A percentile compares a stretch with the other conserved stretches of the same genome.
Evolutionary conservation across 1,140 invertebrate genomes (phyloP).

Genomic region (Neodiprion virginianus): DNA sequence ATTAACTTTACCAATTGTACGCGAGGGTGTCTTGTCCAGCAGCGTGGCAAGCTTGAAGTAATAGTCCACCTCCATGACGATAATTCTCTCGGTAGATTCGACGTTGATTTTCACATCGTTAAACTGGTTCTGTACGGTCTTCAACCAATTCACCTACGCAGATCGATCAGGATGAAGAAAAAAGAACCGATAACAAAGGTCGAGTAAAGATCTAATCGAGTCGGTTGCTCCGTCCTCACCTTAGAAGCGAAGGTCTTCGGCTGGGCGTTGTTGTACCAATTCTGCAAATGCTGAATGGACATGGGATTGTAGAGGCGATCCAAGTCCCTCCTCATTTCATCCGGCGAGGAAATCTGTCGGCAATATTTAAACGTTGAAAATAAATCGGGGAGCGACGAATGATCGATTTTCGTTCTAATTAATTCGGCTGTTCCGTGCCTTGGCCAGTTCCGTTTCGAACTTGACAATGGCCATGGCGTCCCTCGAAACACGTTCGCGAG

Average conservation of each 20-base stretch:
- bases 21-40: slow-evolving; percentile 34
- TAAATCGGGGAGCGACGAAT: not conserved
- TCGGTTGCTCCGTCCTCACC: not conserved
- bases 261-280: not conserved
- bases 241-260: not conserved
- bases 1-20: slow-evolving; percentile 33
- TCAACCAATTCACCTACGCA: slow-evolving; percentile 41
- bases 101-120: slow-evolving; percentile 29
- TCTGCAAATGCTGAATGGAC: not conserved
- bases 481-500: not conserved
- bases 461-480: not conserved
- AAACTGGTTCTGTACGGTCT: slow-evolving; percentile 33
- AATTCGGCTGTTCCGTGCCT: not conserved
- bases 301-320: not conserved
- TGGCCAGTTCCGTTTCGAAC: not conserved
- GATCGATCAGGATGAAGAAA: not conserved
- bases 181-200: not conserved
- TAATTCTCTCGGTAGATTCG: slow-evolving; percentile 35
- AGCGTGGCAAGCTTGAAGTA: slow-evolving; percentile 37
- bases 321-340: slow-evolving; percentile 1
- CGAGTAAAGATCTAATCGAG: not conserved
- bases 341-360: not conserved
- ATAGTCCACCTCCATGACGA: slow-evolving; percentile 44
- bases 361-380: not conserved
- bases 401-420: no score